phyloP scores from a whole-genome alignment of 2,113 vertebrate species.

The Gadus macrocephalus region DNA sequence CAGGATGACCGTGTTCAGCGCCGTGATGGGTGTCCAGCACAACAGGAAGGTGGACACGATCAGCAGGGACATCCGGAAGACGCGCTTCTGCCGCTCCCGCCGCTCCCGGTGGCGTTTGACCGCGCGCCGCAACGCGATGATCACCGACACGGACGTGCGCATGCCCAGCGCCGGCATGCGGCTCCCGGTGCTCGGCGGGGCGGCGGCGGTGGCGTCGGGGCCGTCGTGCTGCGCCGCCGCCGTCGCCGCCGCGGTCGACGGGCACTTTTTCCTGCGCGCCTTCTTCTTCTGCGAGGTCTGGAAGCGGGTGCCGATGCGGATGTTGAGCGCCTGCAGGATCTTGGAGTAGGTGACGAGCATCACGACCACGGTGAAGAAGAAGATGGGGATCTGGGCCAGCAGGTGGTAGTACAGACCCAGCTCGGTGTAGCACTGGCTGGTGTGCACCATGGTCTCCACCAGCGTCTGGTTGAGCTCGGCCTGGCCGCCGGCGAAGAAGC shows the following conservation, averaged over 20 bases:
- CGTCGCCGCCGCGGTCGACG: constrained; percentile 84
- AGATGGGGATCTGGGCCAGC: constrained; percentile 96
- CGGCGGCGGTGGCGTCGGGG: constrained; percentile 57
- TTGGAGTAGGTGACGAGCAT: constrained; percentile 98
- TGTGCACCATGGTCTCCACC: constrained; percentile 70
- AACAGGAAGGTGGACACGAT: constrained; percentile 98
- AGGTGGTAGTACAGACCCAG: constrained; percentile 96
- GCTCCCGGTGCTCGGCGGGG: constrained; percentile 72
- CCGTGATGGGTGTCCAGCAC: constrained; percentile 97
- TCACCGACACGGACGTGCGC: constrained; percentile 95
- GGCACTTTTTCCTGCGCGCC: constrained; percentile 88
- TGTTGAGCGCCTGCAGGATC: constrained; percentile 97
- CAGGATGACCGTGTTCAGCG: constrained; percentile 95
- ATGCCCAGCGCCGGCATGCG: constrained; percentile 87
- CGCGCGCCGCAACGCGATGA: constrained; percentile 91
- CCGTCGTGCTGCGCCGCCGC: constrained; percentile 85
- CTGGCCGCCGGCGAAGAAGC: constrained; percentile 84
- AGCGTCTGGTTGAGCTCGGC: constrained; percentile 86
- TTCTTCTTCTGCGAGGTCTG: constrained; percentile 91
- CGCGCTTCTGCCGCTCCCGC: constrained; percentile 92
- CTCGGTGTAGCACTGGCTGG: constrained; percentile 88
- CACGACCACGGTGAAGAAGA: constrained; percentile 92
- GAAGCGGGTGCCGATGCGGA: constrained; percentile 95
- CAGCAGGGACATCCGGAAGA: constrained; percentile 95
- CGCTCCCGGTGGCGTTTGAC: constrained; percentile 94